These are phyloP conservation scores for Vulpes vulpes DNA, from an alignment of 2,113 vertebrate species.

Conservation along the genomic window DNA sequence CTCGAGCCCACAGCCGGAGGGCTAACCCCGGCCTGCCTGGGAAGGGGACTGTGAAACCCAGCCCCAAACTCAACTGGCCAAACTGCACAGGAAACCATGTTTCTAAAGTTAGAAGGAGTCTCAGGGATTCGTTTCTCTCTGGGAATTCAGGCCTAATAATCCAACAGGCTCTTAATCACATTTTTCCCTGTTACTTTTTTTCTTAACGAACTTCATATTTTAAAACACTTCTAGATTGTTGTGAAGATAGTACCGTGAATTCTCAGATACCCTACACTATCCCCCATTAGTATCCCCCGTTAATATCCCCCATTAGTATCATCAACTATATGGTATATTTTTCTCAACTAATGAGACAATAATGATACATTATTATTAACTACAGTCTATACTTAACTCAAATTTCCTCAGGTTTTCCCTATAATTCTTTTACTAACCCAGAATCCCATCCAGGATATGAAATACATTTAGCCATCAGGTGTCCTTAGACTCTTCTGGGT, in stretches of 20 bases:
- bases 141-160: constrained; percentile 30
- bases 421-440: background rate
- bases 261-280: background rate
- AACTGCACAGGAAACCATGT: background rate
- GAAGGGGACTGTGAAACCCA: background rate
- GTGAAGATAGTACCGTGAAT: background rate
- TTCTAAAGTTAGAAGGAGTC: background rate
- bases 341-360: background rate
- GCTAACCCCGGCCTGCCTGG: background rate
- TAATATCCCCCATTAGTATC: background rate
- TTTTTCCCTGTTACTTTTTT: background rate
- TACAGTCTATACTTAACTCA: background rate
- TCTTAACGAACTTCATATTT: constrained; percentile 1
- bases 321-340: background rate
- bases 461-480: background rate
- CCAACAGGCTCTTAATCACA: background rate
- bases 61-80: background rate
- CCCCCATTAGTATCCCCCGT: background rate
- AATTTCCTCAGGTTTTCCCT: background rate
- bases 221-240: background rate
- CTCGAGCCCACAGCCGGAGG: background rate
- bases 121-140: background rate
- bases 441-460: background rate
- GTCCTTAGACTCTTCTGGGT: background rate
- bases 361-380: background rate